phyloP scores from a whole-genome alignment of 2,888 invertebrate genomes.

The Dinocampus coccinellae region DNA sequence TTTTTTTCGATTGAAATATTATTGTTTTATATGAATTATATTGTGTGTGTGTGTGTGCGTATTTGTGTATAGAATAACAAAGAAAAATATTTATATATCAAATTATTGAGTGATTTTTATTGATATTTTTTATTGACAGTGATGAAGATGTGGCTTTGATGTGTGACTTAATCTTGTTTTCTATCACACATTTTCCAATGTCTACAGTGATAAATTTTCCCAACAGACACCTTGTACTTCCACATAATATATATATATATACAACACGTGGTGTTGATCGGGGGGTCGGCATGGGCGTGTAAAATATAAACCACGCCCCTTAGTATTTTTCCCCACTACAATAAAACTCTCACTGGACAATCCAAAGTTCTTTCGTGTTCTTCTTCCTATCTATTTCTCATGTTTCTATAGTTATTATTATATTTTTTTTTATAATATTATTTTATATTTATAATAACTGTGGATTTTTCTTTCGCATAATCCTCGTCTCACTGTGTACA shows the following conservation, averaged over 20 bases:
- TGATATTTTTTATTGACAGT: too few species aligned
- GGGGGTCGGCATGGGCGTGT: constrained; percentile 37
- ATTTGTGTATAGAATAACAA: too few species aligned
- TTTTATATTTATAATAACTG: too few species aligned
- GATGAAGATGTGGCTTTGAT: too few species aligned
- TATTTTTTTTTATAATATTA: background rate
- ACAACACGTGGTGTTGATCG: constrained; percentile 21
- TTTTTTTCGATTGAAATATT: too few species aligned
- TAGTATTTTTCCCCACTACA: constrained; percentile 32
- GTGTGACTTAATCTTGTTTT: background rate
- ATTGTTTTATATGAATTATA: too few species aligned
- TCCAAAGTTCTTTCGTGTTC: background rate
- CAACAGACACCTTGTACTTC: background rate
- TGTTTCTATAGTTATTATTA: too few species aligned
- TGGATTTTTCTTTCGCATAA: background rate
- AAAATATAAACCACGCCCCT: constrained; percentile 26
- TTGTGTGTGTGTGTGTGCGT: too few species aligned
- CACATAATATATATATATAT: constrained; percentile 11
- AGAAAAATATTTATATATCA: too few species aligned
- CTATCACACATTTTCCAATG: background rate
- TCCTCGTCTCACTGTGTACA: background rate
- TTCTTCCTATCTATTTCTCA: background rate
- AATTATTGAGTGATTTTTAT: too few species aligned
- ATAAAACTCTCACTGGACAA: background rate
- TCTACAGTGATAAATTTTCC: background rate